Evolutionary conservation across 2,888 invertebrate species (phyloP), one percentile per base, ranked within the genome.

Genomic region (Macrosoma leucophasiata): DNA sequence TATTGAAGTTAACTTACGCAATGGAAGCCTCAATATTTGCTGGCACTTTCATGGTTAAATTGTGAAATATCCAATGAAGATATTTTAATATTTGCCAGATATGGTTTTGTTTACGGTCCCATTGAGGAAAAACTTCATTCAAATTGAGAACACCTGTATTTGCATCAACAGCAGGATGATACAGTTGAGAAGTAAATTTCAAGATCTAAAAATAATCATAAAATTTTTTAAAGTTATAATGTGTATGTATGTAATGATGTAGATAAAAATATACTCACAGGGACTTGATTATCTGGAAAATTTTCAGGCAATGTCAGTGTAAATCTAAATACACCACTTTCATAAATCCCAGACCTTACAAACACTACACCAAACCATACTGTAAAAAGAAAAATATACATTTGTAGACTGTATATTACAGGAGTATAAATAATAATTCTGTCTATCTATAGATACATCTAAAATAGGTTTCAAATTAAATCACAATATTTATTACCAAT

Each of bases 351-450:
- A 70, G 91, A 90, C 55, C 95, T 88, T 32, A 97, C 88, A 84
- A 97, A 98, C 61, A 96, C 87, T 13, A 96, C 91, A 46, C 96
- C 96, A 85, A 91, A 93, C 96, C 96, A 96, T 41, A 91, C 95
- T 96, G 81, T 39, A 88, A 86, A 43, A 50, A 43, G 7, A 27
- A n/a, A 29, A 32, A 14, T 8, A 35, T 17, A n/a, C 31, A 4
- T 5, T 20, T 32, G 25, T 10, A n/a, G 3, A n/a, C n/a, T n/a
- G 17, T 17, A 36, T 13, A 5, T 2, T 29, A 11, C 4, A 41
- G 5, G 26, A 19, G 9, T 28, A 12, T n/a, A n/a, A n/a, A n/a
- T n/a, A n/a, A n/a, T n/a, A n/a, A n/a, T n/a, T n/a, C n/a, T n/a
- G n/a, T n/a, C n/a, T n/a, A n/a, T n/a, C n/a, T n/a, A n/a, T n/a